Percentiles rank a stretch among this genome's conserved stretches.
phyloP scores from a whole-genome alignment of 2,113 vertebrate species.

The Rhineura floridana region DNA sequence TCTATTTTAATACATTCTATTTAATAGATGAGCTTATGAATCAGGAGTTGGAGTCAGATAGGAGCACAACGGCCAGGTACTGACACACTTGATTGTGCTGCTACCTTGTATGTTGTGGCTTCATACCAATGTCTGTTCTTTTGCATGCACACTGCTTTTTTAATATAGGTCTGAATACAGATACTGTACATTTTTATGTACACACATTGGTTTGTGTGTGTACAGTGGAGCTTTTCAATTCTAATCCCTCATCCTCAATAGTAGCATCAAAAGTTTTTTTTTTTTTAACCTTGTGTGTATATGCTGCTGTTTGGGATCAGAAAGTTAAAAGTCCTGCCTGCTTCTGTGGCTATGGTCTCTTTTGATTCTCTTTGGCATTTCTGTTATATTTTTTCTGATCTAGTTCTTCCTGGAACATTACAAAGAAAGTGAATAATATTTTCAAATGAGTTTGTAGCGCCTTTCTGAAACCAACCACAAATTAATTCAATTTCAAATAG shows the following conservation, averaged over 20 bases:
- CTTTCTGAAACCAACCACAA: slow-evolving; percentile 46
- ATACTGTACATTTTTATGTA: background rate
- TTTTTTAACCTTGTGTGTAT: background rate
- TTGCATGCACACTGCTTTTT: background rate
- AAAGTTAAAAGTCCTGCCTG: background rate
- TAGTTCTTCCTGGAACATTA: slow-evolving; percentile 31
- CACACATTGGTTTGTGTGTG: background rate
- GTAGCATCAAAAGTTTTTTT: background rate
- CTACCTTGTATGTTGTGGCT: background rate
- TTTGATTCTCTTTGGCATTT: background rate
- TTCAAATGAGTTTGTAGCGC: slow-evolving; percentile 49
- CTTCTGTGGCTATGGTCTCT: background rate
- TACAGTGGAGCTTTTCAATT: background rate
- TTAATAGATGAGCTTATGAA: background rate
- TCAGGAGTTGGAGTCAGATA: background rate
- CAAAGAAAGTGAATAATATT: slow-evolving; percentile 19
- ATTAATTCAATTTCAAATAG: slow-evolving; percentile 40
- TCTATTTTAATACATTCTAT: background rate
- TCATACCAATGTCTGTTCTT: background rate
- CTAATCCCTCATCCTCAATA: background rate
- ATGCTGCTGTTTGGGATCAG: background rate
- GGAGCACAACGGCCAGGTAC: background rate
- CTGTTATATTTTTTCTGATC: slow-evolving; percentile 12
- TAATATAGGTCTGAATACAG: background rate
- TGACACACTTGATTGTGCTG: background rate